A percentile compares a stretch with the other conserved stretches of the same genome.
Evolutionary conservation across 2,113 vertebrate genomes (phyloP).

Genomic region (Macaca nemestrina): DNA sequence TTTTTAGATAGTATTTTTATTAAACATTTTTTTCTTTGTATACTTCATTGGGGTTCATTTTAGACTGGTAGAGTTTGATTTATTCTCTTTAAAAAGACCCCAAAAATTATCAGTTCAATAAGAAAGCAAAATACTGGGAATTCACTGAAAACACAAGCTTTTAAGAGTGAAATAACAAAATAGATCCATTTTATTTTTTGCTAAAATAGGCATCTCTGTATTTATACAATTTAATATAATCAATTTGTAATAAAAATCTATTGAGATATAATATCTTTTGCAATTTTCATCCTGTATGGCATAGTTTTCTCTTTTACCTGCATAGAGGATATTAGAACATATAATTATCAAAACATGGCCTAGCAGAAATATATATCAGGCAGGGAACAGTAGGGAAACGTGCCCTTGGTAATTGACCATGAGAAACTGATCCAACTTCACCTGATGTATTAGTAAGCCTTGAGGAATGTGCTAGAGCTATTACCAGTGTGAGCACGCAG

Average conservation of each 20-base stretch:
- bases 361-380: neutral
- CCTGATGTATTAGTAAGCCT: neutral
- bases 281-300: neutral
- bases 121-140: neutral
- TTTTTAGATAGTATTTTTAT: neutral
- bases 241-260: neutral
- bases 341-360: neutral
- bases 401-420: neutral
- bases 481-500: neutral
- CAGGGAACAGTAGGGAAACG: neutral
- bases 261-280: neutral
- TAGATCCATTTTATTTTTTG: neutral
- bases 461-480: neutral
- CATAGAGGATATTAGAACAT: neutral
- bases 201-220: neutral
- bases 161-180: neutral
- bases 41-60: neutral
- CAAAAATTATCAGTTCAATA: neutral
- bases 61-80: neutral
- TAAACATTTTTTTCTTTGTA: neutral
- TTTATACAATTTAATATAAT: neutral
- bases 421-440: neutral
- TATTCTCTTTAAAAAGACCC: neutral
- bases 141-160: neutral
- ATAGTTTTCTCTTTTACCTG: neutral